Evolutionary conservation across 1,140 invertebrate genomes (phyloP).

Genomic region (Brachionus rubens): DNA sequence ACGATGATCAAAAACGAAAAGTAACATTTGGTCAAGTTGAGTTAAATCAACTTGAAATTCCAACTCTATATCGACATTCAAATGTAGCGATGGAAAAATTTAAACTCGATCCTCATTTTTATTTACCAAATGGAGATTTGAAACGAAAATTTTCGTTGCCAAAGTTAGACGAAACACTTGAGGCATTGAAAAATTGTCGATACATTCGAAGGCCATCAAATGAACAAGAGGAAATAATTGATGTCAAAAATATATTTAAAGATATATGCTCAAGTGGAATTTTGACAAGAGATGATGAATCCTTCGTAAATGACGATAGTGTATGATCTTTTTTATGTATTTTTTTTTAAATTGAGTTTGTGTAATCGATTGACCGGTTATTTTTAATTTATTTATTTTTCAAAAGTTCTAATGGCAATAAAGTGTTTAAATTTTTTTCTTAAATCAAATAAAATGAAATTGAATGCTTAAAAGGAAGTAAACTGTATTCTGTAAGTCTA

Average conservation of each 20-base stretch:
- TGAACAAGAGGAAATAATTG: neutral
- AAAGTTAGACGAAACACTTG: slow-evolving; percentile 27
- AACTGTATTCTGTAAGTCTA: too few species aligned
- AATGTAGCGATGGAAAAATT: slow-evolving; percentile 38
- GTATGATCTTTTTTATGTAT: too few species aligned
- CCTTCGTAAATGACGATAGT: too few species aligned
- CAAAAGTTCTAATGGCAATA: too few species aligned
- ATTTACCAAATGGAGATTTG: slow-evolving; percentile 27
- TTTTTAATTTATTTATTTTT: too few species aligned
- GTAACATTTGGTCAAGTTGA: neutral
- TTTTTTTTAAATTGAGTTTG: too few species aligned
- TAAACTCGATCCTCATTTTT: slow-evolving; percentile 40
- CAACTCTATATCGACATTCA: slow-evolving; percentile 8
- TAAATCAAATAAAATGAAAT: too few species aligned
- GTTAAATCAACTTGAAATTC: slow-evolving; percentile 13
- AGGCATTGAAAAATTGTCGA: slow-evolving; percentile 15
- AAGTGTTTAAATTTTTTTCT: too few species aligned
- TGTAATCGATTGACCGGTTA: too few species aligned
- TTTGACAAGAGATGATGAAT: neutral
- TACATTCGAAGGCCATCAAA: neutral
- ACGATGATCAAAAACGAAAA: slow-evolving; percentile 1
- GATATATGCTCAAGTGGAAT: neutral
- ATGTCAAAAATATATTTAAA: slow-evolving; percentile 24
- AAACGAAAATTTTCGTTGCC: slow-evolving; percentile 18
- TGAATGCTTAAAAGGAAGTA: too few species aligned